These are phyloP conservation scores for Oceanodroma leucorhoa DNA, from an alignment of 2,797 vertebrate species.

Conservation along the genomic window DNA sequence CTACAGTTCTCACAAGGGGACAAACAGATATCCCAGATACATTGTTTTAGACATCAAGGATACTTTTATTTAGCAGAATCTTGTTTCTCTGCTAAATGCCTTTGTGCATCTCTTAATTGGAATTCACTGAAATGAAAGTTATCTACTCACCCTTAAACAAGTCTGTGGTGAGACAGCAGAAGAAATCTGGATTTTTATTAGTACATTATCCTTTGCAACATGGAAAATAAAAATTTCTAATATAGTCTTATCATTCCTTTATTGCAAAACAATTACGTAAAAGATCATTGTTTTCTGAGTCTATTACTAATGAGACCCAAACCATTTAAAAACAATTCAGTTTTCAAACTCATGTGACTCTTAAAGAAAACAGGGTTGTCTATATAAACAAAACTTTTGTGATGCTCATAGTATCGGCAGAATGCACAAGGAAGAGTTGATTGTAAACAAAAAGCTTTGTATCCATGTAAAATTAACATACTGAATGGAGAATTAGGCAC, in stretches of 20 bases:
- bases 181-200: neutral
- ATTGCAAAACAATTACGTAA: neutral
- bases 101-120: neutral
- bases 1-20: neutral
- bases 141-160: constrained; percentile 21
- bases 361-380: neutral
- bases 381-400: neutral
- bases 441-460: neutral
- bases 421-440: neutral
- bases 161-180: neutral
- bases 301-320: neutral
- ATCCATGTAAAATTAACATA: neutral
- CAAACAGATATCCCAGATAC: neutral
- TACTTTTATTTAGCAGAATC: neutral
- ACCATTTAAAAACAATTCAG: neutral
- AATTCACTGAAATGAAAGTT: constrained; percentile 14
- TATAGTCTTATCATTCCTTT: neutral
- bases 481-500: neutral
- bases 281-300: neutral
- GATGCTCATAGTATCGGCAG: neutral
- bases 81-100: neutral
- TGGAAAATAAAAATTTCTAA: neutral
- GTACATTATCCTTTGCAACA: neutral
- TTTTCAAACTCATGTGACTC: neutral
- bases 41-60: neutral